Base-by-base conservation (phyloP, 1,140 invertebrate species). In the Nasonia vitripennis region DNA sequence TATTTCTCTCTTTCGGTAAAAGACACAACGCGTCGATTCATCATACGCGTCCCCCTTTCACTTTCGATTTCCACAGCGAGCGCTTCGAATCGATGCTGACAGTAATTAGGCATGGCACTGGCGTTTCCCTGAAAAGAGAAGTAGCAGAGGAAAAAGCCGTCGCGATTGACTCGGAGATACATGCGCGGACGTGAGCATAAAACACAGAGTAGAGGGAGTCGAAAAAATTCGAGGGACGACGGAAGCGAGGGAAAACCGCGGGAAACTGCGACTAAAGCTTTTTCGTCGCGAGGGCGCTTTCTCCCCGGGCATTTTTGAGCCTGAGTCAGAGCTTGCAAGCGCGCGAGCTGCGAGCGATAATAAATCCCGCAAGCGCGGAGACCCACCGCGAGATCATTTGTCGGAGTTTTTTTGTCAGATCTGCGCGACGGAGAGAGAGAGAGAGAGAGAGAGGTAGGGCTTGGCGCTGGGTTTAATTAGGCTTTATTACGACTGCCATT, bases 401-500 rank as follows among this genome's bases (percentile, higher is more conserved):
- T 74, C n/a, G 27, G 27, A 27, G 27, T 27, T 27, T 27, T 27
- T 27, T 27, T 27, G 27, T 27, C 27, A 2, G 27, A 27, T 27
- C 27, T 27, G 27, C 27, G 41, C 41, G 37, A 17, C 27, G 34
- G 34, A 34, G 34, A 34, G 34, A 34, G 55, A 62, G 20, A 62
- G 55, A 62, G 4, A 62, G 55, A 7, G 6, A n/a, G 20, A 17
- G 55, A 62, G n/a, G n/a, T n/a, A n/a, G 20, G n/a, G 55, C 17
- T 62, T 45, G 6, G 11, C 55, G 10, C 7, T 67, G 41, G 78
- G 31, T 17, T 74, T 78, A 78, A 85, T 85, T 80, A 85, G 83
- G 10, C 27, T 81, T 80, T 81, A 85, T 85, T 85, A 68, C 51
- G 78, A 78, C 31, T 62, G 27, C 78, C 83, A 85, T 85, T 85